A percentile compares a stretch with the other conserved stretches of the same genome.
Evolutionary conservation across 2,113 vertebrate species (phyloP).

Genomic region (Stomatorhinus ivindoensis): DNA sequence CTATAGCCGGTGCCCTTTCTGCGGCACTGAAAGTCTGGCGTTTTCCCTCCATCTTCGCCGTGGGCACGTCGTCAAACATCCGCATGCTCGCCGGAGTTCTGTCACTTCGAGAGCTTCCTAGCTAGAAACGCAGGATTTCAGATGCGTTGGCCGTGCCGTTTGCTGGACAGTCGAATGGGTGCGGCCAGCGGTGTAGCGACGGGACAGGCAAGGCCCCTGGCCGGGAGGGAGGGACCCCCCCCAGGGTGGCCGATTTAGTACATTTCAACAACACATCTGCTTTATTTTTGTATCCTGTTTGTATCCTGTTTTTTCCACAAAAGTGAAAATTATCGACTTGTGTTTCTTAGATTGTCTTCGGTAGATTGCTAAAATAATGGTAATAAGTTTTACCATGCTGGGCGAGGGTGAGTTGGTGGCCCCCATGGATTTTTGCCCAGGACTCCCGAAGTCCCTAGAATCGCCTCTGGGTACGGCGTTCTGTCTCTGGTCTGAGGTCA

Average conservation of each 20-base stretch:
- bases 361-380: neutral
- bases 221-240: too few relatives aligned
- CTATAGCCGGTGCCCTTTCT: slow-evolving; percentile 31
- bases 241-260: neutral
- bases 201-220: too few relatives aligned
- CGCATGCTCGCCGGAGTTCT: neutral
- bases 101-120: neutral
- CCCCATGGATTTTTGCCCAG: too few relatives aligned
- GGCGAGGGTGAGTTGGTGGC: neutral
- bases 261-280: neutral
- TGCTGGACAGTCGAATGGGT: neutral
- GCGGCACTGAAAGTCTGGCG: slow-evolving; percentile 44
- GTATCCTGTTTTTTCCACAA: neutral
- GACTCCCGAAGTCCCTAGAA: neutral
- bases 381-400: neutral
- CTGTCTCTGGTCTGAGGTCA: neutral
- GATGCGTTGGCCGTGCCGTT: neutral
- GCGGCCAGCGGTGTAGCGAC: neutral
- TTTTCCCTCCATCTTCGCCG: slow-evolving; percentile 20
- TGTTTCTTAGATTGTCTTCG: neutral
- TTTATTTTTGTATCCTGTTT: neutral
- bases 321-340: neutral
- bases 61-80: neutral
- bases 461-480: neutral
- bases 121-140: neutral